Conservation (phyloP, 2,113 vertebrate species). For the Mus pahari region DNA sequence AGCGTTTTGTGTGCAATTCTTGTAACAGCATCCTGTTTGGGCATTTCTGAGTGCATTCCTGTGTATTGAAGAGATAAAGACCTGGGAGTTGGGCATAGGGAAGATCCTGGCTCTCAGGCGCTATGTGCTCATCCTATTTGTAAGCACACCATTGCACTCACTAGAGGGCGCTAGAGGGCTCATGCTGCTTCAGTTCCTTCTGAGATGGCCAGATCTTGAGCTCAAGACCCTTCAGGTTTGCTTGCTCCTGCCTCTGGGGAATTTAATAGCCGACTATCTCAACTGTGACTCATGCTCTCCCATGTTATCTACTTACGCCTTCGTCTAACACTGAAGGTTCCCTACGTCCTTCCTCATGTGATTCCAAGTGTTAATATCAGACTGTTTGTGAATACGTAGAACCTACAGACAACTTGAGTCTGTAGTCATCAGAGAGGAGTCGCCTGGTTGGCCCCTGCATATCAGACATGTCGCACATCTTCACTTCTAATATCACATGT, state of each 20-base stretch:
- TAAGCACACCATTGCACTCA: neutral
- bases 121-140: accelerated
- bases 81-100: neutral
- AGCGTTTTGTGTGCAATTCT: neutral
- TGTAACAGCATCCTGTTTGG: neutral
- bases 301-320: neutral
- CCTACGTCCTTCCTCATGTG: neutral
- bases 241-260: too few relatives aligned
- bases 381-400: neutral
- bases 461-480: neutral
- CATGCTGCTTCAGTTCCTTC: neutral
- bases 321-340: neutral
- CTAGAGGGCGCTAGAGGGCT: neutral
- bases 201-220: neutral
- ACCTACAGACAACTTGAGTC: neutral
- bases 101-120: neutral
- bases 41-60: neutral
- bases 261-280: neutral
- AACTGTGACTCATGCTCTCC: neutral
- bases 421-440: neutral
- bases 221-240: neutral
- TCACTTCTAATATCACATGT: neutral
- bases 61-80: neutral
- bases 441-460: neutral
- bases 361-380: neutral